A percentile compares a stretch with the other conserved stretches of the same genome.
Conservation (phyloP, 2,797 vertebrate genomes). For the Diplodus puntazzo region DNA sequence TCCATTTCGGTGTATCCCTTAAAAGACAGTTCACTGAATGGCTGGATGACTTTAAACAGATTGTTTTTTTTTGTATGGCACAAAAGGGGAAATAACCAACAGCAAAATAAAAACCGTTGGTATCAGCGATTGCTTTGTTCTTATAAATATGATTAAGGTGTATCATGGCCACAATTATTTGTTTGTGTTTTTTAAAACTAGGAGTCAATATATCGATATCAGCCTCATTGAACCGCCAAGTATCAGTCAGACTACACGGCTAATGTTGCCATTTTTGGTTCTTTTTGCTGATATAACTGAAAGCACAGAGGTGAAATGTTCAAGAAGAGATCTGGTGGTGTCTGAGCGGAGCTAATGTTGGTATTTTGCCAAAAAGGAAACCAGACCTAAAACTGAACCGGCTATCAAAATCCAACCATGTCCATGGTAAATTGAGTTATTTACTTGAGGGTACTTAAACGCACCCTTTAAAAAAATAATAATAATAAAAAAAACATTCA, state of each 20-base stretch:
- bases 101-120: too few species aligned
- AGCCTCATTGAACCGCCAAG: background rate
- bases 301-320: background rate
- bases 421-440: background rate
- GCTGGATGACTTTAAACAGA: too few species aligned
- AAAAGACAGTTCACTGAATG: too few species aligned
- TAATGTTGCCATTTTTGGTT: background rate
- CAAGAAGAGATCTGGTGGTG: background rate
- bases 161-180: background rate
- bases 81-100: too few species aligned
- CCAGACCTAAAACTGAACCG: background rate
- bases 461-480: background rate
- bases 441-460: constrained; percentile 12
- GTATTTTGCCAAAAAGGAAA: constrained; percentile 8
- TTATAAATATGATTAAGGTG: background rate
- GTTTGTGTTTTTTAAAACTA: background rate
- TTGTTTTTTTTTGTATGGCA: too few species aligned
- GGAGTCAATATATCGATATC: background rate
- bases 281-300: background rate
- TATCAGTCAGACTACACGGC: too few species aligned
- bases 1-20: too few species aligned
- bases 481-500: constrained; percentile 4
- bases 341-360: background rate
- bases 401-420: background rate
- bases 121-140: too few species aligned